Conservation (phyloP, 2,888 invertebrate genomes). For the Hypsopygia costalis region DNA sequence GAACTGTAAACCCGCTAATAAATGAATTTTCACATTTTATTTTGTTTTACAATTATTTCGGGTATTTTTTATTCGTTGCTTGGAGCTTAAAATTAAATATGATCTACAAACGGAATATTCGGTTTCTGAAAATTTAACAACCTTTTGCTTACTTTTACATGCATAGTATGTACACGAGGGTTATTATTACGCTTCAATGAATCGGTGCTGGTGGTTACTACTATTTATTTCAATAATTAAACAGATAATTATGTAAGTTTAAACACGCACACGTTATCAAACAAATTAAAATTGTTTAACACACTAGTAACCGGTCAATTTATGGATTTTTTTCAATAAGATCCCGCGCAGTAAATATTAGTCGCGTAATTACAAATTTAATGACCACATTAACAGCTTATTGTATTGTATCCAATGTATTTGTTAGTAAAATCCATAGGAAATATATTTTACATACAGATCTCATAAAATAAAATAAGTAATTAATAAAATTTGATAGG, state of each 20-base stretch:
- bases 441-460: neutral
- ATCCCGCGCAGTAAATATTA: conserved; percentile 3
- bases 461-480: neutral
- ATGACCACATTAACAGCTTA: neutral
- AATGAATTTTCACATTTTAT: too few species aligned
- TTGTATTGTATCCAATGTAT: neutral
- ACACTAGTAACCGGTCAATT: conserved; percentile 1
- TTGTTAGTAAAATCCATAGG: neutral
- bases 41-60: too few species aligned
- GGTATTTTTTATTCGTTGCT: too few species aligned
- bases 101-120: too few species aligned
- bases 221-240: neutral
- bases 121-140: too few species aligned
- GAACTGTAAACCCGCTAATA: too few species aligned
- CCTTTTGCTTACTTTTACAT: too few species aligned
- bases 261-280: conserved; percentile 5
- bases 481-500: too few species aligned
- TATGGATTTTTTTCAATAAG: neutral
- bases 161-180: too few species aligned
- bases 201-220: neutral
- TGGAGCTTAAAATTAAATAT: too few species aligned
- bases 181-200: neutral
- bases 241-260: neutral
- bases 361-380: neutral
- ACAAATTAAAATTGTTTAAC: conserved; percentile 7